Evolutionary conservation across 2,797 vertebrate species (phyloP), one percentile per base, ranked within the genome.

Genomic region (Leontopithecus rosalia): DNA sequence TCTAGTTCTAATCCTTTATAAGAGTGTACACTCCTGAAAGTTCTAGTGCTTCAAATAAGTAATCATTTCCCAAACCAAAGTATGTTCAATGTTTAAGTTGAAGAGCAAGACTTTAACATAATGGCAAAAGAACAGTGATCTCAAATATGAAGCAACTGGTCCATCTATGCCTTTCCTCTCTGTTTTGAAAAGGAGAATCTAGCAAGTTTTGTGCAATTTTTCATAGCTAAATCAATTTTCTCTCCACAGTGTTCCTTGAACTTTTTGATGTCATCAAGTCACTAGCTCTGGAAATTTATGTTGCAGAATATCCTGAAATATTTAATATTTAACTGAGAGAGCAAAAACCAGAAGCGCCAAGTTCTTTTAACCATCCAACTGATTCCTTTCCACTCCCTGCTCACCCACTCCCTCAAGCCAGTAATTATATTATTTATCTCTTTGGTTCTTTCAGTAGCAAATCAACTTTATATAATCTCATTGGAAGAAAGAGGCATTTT

Each of bases 381-480:
- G 43, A 12, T n/a, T 84, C 43, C 39, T 41, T 48, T 55, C 81
- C 13, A 22, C 4, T 0, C 4, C 7, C 2, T 13, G 8, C 4
- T 2, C 13, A n/a, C 9, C 20, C 8, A 9, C 17, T 14, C 33
- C 24, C 10, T 20, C 20, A 26, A 30, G 19, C 22, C 19, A 33
- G 46, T 36, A 19, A 4, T 15, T 17, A 1, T 8, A 1, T 8
- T 64, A 5, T 22, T 39, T 19, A 7, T 22, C 13, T 14, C 39
- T 70, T 46, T 50, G n/a, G 48, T 26, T 41, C 79, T 33, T 4
- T 46, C 14, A 12, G 30, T 76, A 76, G 64, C 76, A 58, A n/a
- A 33, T 1, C 0, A 14, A 3, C 14, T 24, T 24, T 3, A 24
- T 5, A 14, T 1, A 20, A 10, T 33, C 6, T 24, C 19, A 1